phyloP scores from a whole-genome alignment of 2,888 invertebrate species.

The Drosophila acutilabella region DNA sequence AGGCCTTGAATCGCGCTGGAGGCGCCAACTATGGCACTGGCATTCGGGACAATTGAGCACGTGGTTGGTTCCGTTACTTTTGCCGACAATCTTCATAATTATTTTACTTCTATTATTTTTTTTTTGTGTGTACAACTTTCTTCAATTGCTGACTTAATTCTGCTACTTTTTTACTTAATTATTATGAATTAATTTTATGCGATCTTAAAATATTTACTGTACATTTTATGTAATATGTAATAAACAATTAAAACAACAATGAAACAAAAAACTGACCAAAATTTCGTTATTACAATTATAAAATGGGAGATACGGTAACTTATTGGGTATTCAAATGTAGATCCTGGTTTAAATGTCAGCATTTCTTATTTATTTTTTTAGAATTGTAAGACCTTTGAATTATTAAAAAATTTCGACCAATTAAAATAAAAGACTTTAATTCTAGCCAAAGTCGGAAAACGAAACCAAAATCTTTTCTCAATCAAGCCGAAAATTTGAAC shows the following conservation, averaged over 20 bases:
- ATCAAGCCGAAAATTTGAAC: too few species aligned
- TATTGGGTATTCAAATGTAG: too few species aligned
- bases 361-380: too few species aligned
- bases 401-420: too few species aligned
- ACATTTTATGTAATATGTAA: slow-evolving; percentile 76
- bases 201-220: slow-evolving; percentile 73
- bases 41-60: slow-evolving; percentile 86
- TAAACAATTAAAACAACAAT: slow-evolving; percentile 56
- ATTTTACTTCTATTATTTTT: slow-evolving; percentile 13
- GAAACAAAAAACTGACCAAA: slow-evolving; percentile 3
- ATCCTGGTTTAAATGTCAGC: too few species aligned
- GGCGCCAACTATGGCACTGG: slow-evolving; percentile 94
- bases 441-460: too few species aligned
- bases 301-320: too few species aligned
- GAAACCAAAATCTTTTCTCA: too few species aligned
- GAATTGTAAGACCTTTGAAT: too few species aligned
- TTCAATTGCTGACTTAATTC: slow-evolving; percentile 70
- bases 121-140: slow-evolving; percentile 59
- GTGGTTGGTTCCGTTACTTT: neutral
- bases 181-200: slow-evolving; percentile 79
- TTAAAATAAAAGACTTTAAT: too few species aligned
- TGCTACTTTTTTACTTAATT: slow-evolving; percentile 69
- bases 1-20: slow-evolving; percentile 90
- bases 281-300: too few species aligned
- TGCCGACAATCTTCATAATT: slow-evolving; percentile 22